phyloP scores from a whole-genome alignment of 2,113 vertebrate species.

The Diphyllodes magnificus region DNA sequence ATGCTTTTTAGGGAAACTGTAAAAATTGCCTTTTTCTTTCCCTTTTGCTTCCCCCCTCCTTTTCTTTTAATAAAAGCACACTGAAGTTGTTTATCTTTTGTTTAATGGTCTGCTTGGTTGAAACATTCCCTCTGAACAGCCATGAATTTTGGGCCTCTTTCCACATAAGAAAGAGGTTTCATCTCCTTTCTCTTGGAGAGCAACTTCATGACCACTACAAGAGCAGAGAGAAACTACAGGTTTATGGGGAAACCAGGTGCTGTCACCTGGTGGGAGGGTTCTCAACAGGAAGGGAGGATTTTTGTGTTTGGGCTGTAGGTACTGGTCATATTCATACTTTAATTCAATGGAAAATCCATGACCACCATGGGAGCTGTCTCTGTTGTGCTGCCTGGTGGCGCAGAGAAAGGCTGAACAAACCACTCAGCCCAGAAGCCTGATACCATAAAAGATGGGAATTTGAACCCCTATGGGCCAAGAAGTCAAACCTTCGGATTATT shows the following conservation, averaged over 20 bases:
- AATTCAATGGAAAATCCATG: background rate
- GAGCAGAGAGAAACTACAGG: background rate
- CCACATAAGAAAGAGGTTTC: background rate
- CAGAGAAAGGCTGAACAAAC: background rate
- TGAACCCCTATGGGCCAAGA: background rate
- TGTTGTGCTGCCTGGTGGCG: background rate
- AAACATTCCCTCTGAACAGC: background rate
- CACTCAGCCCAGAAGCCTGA: background rate
- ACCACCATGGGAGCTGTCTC: rapidly evolving
- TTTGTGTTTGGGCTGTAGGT: background rate
- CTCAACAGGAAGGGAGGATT: background rate
- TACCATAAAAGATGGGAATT: background rate
- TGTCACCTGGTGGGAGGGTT: background rate
- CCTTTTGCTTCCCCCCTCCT: too few species aligned
- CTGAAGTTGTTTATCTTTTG: background rate
- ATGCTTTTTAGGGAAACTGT: background rate
- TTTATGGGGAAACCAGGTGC: background rate
- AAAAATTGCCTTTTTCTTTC: background rate
- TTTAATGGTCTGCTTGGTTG: background rate
- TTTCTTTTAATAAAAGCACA: background rate
- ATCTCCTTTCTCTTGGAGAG: background rate
- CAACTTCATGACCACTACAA: background rate
- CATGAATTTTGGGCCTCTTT: background rate
- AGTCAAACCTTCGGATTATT: background rate
- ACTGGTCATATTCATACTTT: background rate